Evolutionary conservation across 2,797 vertebrate genomes (phyloP).

Genomic region (Cygnus olor): DNA sequence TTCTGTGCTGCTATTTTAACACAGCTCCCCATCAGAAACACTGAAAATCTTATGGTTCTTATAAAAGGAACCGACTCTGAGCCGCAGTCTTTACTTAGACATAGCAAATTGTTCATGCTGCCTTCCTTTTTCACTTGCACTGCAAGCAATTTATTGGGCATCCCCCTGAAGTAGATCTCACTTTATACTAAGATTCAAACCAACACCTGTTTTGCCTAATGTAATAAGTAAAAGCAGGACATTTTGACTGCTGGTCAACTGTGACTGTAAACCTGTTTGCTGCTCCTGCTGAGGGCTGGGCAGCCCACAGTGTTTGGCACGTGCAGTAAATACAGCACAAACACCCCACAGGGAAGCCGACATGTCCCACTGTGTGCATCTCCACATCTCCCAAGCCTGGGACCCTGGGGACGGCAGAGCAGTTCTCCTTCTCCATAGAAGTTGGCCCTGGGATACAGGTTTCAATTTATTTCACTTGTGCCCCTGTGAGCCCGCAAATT

Average conservation of each 20-base stretch:
- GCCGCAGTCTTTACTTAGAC: background rate
- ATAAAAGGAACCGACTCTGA: background rate
- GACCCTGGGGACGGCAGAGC: background rate
- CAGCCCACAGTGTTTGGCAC: background rate
- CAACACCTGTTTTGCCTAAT: background rate
- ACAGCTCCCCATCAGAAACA: background rate
- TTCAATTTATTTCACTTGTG: background rate
- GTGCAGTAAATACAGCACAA: too few species aligned
- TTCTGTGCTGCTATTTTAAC: slow-evolving; percentile 1
- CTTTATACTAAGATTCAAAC: background rate
- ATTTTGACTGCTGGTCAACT: background rate
- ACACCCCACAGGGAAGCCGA: too few species aligned
- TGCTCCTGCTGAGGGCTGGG: too few species aligned
- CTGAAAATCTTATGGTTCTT: background rate
- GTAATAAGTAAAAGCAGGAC: background rate
- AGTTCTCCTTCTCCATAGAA: background rate
- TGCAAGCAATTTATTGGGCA: background rate
- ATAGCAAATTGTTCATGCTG: background rate
- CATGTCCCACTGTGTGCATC: background rate
- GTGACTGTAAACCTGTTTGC: too few species aligned
- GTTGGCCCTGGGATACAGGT: background rate
- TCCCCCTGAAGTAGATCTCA: background rate
- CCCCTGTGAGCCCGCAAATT: background rate
- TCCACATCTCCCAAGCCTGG: background rate
- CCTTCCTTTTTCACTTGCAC: background rate